Percentiles rank a stretch among this genome's conserved stretches.
Evolutionary conservation across 2,888 invertebrate genomes (phyloP).

Genomic region (Phymatocera aterrima): DNA sequence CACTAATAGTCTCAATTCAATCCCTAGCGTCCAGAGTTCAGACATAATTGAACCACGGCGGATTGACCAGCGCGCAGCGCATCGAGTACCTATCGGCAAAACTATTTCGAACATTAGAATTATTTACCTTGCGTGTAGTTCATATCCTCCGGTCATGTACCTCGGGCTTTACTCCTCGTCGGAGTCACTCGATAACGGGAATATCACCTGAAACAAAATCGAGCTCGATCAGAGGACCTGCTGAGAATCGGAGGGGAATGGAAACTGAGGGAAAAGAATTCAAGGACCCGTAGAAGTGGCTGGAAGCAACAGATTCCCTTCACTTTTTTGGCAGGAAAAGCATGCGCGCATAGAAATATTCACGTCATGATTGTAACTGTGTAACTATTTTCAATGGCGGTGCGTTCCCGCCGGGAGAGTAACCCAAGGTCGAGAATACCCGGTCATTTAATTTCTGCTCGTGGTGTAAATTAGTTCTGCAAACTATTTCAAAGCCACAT

Average conservation of each 20-base stretch:
- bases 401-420: no score
- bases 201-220: slow-evolving; percentile 61
- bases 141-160: slow-evolving; percentile 73
- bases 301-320: no score
- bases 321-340: no score
- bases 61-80: neutral
- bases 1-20: neutral
- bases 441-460: slow-evolving; percentile 8
- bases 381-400: no score
- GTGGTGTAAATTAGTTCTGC: slow-evolving; percentile 64
- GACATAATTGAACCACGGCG: neutral
- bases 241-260: no score
- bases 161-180: slow-evolving; percentile 68
- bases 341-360: no score
- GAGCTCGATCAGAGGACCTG: slow-evolving; percentile 26
- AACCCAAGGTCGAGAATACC: slow-evolving; percentile 49
- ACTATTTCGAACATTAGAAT: neutral
- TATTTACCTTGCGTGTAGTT: slow-evolving; percentile 73
- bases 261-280: no score
- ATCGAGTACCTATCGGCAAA: neutral
- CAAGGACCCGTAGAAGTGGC: no score
- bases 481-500: slow-evolving; percentile 66
- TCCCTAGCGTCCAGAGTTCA: neutral
- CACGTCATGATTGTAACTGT: no score
- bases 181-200: slow-evolving; percentile 64